Evolutionary conservation across 2,797 vertebrate genomes (phyloP), one percentile per base, ranked within the genome.

Genomic region (Perodicticus potto): DNA sequence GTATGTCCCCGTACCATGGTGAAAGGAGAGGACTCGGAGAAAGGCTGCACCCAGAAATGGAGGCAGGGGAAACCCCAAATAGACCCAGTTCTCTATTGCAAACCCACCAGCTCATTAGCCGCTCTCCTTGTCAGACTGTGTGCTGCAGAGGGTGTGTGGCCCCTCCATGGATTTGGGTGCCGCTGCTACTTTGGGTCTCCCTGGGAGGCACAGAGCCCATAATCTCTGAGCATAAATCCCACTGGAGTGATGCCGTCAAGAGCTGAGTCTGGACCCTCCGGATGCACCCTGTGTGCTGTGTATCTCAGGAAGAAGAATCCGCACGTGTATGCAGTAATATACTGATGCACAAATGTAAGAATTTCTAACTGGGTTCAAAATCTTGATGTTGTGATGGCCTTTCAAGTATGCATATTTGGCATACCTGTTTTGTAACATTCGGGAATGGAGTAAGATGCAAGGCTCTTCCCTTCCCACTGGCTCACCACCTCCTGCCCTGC

Each of bases 161-260:
- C 0, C 4, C 5, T 45, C 32, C 25, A 0, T 0, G 0, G 9
- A 40, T 45, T 29, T 12, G 7, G 37, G 59, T 3, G 5, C 3
- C 0, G 5, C 34, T 25, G 32, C 27, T 3, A 5, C 27, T 2
- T 53, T 45, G 16, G 4, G 61, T 22, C 7, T 85, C 2, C 2
- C 29, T 0, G 0, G 1, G 5, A 7, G 25, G 61, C 20, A 40
- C 2, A 7, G 20, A 17, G 34, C 7, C 45, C 45, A 6, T 12
- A 22, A 16, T 12, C 23, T 3, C 29, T 3, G 5, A 20, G 12
- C 13, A 34, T 69, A 25, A 20, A 10, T 19, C 12, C 4, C 14
- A 0, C 1, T 1, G 59, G 27, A 13, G 17, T 13, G 7, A 67
- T 9, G 4, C 0, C 11, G 0, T 2, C 3, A 19, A 5, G n/a